A percentile compares a stretch with the other conserved stretches of the same genome.
These are phyloP conservation scores for Pithys albifrons DNA, from an alignment of 2,113 vertebrate species.

Conservation along the genomic window DNA sequence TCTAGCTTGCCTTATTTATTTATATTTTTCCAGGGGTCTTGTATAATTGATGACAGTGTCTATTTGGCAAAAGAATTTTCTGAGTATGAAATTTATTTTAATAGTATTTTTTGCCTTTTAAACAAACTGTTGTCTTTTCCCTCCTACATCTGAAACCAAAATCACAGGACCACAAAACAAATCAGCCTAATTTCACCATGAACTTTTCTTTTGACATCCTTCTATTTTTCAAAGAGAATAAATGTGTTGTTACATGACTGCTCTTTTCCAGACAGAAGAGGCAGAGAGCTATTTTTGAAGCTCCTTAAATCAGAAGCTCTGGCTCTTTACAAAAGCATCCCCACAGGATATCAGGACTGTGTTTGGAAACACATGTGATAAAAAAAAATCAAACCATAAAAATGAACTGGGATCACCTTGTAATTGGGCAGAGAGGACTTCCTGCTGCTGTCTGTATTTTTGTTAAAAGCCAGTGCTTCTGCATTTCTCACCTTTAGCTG, in stretches of 20 bases:
- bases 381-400: constrained; percentile 80
- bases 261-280: constrained; percentile 75
- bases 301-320: constrained; percentile 82
- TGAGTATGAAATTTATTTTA: constrained; percentile 65
- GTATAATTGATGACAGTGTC: constrained; percentile 64
- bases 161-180: constrained; percentile 74
- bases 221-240: constrained; percentile 81
- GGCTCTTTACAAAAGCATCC: constrained; percentile 82
- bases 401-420: constrained; percentile 81
- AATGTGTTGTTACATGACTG: constrained; percentile 74
- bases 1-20: constrained; percentile 31
- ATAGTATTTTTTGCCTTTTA: constrained; percentile 69
- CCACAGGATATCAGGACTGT: constrained; percentile 79
- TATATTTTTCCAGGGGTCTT: constrained; percentile 33
- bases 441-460: constrained; percentile 73
- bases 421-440: constrained; percentile 82
- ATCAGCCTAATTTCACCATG: constrained; percentile 76
- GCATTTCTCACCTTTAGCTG: constrained; percentile 77
- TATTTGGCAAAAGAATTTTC: constrained; percentile 62
- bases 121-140: constrained; percentile 55
- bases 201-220: constrained; percentile 77
- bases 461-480: constrained; percentile 70
- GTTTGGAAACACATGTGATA: constrained; percentile 82
- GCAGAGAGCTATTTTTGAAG: constrained; percentile 80
- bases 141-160: constrained; percentile 53